Conservation (phyloP, 1,140 invertebrate genomes). For the Drosophila sulfurigaster region DNA sequence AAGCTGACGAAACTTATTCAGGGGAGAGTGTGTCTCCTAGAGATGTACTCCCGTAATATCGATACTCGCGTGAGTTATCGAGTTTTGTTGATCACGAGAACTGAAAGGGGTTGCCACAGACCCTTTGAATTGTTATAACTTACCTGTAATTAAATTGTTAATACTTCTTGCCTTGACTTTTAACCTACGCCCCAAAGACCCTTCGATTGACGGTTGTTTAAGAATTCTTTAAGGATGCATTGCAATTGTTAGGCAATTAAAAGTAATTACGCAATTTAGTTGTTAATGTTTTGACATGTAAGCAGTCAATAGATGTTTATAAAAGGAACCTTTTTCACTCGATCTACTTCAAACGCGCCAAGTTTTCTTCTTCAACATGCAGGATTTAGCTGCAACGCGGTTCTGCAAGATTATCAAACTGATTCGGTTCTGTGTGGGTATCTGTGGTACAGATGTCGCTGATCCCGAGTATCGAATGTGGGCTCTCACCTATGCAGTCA, state of each 20-base stretch:
- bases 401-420: slow-evolving; percentile 42
- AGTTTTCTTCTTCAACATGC: slow-evolving; percentile 6
- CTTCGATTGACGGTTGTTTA: not conserved
- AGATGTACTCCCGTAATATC: too few species aligned
- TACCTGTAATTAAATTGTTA: slow-evolving; percentile 3
- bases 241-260: not conserved
- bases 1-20: too few species aligned
- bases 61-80: too few species aligned
- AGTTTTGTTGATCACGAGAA: too few species aligned
- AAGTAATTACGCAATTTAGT: slow-evolving; percentile 43
- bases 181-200: not conserved
- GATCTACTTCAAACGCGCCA: not conserved
- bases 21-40: too few species aligned
- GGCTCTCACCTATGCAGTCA: slow-evolving; percentile 50
- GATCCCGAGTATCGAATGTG: slow-evolving; percentile 58
- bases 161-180: not conserved
- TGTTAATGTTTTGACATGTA: slow-evolving; percentile 65
- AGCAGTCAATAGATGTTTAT: slow-evolving; percentile 11
- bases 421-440: slow-evolving; percentile 54
- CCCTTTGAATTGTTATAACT: not conserved
- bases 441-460: slow-evolving; percentile 60
- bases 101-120: too few species aligned
- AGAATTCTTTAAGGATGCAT: not conserved
- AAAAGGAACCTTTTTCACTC: slow-evolving; percentile 21
- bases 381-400: slow-evolving; percentile 22